Percentiles rank a stretch among this genome's conserved stretches.
Evolutionary conservation across 1,140 invertebrate species (phyloP).

Genomic region (Neodiprion pinetum): DNA sequence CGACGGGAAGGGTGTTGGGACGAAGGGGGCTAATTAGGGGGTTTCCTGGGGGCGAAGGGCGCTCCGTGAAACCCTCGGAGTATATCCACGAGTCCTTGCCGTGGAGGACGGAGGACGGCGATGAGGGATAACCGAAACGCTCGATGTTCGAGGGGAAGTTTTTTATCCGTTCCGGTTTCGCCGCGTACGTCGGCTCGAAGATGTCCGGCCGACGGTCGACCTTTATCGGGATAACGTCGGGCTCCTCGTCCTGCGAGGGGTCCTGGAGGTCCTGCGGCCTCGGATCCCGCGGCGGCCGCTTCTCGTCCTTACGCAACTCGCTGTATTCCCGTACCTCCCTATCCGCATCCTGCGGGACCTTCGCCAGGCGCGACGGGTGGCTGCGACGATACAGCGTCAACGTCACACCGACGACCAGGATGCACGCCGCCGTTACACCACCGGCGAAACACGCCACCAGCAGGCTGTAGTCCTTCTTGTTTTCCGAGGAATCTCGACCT

Average conservation of each 20-base stretch:
- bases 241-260: slow-evolving; percentile 45
- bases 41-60: slow-evolving; percentile 9
- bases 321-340: slow-evolving; percentile 28
- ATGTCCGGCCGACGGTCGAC: slow-evolving; percentile 42
- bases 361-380: slow-evolving; percentile 38
- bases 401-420: slow-evolving; percentile 49
- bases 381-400: slow-evolving; percentile 47
- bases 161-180: slow-evolving; percentile 36
- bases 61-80: slow-evolving; percentile 40
- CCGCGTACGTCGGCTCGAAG: slow-evolving; percentile 42
- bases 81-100: slow-evolving; percentile 40
- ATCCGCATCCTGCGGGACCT: slow-evolving; percentile 39
- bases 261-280: slow-evolving; percentile 20
- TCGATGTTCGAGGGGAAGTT: slow-evolving; percentile 34
- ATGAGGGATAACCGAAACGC: slow-evolving; percentile 31
- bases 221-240: slow-evolving; percentile 45
- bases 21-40: slow-evolving; percentile 33
- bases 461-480: slow-evolving; percentile 49
- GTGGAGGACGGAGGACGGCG: slow-evolving; percentile 25
- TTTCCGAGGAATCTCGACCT: slow-evolving; percentile 48
- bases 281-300: not conserved
- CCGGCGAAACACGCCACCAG: slow-evolving; percentile 52
- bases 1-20: slow-evolving; percentile 49
- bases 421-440: slow-evolving; percentile 51
- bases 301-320: not conserved